Conservation (phyloP, 2,113 vertebrate species). For the Zosterops borbonicus region DNA sequence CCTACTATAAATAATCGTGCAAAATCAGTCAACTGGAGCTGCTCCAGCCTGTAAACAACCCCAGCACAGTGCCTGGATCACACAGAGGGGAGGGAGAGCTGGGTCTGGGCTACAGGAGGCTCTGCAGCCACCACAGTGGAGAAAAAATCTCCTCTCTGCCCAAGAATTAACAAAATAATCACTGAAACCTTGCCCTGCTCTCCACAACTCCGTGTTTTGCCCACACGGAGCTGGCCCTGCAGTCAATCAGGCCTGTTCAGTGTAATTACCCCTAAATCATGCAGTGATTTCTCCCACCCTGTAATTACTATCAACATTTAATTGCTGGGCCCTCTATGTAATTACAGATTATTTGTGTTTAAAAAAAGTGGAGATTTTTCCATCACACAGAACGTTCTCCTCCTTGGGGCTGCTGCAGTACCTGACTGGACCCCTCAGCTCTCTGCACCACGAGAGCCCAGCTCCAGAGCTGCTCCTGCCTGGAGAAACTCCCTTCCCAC, state of each 20-base stretch:
- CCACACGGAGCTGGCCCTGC: neutral
- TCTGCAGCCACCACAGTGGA: neutral
- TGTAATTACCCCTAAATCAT: neutral
- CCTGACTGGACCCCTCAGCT: neutral
- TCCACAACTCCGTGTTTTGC: neutral
- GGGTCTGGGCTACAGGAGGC: neutral
- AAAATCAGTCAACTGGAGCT: neutral
- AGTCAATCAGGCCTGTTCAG: neutral
- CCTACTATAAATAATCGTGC: neutral
- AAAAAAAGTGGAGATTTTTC: neutral
- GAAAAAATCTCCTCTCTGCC: neutral
- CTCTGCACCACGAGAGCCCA: too few relatives aligned
- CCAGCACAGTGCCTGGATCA: neutral
- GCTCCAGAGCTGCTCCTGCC: neutral
- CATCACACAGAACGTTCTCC: neutral
- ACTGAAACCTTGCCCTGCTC: neutral
- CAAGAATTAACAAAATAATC: neutral
- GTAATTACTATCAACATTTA: neutral
- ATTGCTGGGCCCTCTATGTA: neutral
- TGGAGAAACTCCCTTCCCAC: neutral
- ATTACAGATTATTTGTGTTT: neutral
- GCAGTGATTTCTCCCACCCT: neutral
- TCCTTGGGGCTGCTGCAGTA: neutral
- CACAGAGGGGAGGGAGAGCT: neutral
- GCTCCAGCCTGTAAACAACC: neutral